Evolutionary conservation across 2,888 invertebrate species (phyloP).

Genomic region (Mactromeris polynyma): DNA sequence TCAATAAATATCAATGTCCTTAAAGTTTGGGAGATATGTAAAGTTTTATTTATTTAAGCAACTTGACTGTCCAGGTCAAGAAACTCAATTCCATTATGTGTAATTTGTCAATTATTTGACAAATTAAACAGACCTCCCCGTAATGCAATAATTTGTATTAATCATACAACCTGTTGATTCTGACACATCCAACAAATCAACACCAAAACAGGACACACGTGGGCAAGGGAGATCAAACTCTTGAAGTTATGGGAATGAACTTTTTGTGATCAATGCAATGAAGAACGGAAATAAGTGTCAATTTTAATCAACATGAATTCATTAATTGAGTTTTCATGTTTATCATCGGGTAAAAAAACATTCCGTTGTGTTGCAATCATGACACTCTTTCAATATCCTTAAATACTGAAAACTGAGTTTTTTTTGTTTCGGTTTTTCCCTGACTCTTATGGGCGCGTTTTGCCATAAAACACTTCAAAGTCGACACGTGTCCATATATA

Average conservation of each 20-base stretch:
- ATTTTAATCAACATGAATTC: background rate
- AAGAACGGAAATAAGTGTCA: slow-evolving; percentile 7
- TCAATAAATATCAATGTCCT: background rate
- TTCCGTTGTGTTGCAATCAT: background rate
- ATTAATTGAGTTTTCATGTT: background rate
- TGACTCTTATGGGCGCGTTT: background rate
- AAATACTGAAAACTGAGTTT: background rate
- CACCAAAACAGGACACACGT: background rate
- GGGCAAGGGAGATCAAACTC: background rate
- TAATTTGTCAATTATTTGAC: background rate
- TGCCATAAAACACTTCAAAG: background rate
- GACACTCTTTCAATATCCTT: too few species aligned
- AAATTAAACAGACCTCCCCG: background rate
- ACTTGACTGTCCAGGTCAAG: background rate
- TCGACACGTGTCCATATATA: too few species aligned
- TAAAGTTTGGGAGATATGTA: background rate
- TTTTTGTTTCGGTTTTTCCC: background rate
- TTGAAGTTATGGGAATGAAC: too few species aligned
- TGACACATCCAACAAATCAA: background rate
- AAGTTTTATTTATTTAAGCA: slow-evolving; percentile 2
- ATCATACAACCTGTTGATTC: background rate
- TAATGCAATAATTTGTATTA: background rate
- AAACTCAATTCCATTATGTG: background rate
- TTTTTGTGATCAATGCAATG: background rate
- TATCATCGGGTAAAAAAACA: background rate